Conservation (phyloP, 1,140 invertebrate species). For the Schlechtendalia chinensis region DNA sequence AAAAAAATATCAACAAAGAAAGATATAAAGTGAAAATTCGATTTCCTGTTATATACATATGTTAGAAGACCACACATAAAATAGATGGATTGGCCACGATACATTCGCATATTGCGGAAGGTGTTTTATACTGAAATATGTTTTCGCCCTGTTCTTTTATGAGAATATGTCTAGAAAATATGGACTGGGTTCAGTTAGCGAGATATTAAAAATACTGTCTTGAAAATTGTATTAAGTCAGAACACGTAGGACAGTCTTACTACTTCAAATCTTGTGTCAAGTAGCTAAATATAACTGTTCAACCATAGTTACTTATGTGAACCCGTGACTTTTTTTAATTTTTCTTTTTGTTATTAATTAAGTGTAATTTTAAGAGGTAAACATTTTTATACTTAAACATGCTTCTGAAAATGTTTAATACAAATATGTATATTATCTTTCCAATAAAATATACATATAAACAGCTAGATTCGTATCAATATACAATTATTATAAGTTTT, state of each 20-base stretch:
- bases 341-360: constrained; percentile 10
- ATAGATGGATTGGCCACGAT: constrained; percentile 1
- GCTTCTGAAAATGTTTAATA: background rate
- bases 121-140: constrained; percentile 21
- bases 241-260: constrained; percentile 26
- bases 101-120: background rate
- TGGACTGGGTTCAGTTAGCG: background rate
- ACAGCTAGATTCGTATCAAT: too few relatives aligned
- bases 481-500: too few relatives aligned
- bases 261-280: constrained; percentile 25
- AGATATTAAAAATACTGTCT: constrained; percentile 19
- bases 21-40: constrained; percentile 2
- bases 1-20: constrained; percentile 12
- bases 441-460: too few relatives aligned
- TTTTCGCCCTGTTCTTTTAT: background rate
- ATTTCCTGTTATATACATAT: constrained; percentile 17
- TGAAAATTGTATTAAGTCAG: constrained; percentile 40
- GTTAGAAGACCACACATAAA: constrained; percentile 11
- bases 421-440: too few relatives aligned
- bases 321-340: constrained; percentile 16
- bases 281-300: background rate
- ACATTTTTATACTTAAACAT: background rate
- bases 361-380: background rate
- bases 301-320: background rate
- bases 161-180: constrained; percentile 9